Percentiles rank a stretch among this genome's conserved stretches.
phyloP scores from a whole-genome alignment of 1,140 invertebrate species.

The Archivesica marissinica region DNA sequence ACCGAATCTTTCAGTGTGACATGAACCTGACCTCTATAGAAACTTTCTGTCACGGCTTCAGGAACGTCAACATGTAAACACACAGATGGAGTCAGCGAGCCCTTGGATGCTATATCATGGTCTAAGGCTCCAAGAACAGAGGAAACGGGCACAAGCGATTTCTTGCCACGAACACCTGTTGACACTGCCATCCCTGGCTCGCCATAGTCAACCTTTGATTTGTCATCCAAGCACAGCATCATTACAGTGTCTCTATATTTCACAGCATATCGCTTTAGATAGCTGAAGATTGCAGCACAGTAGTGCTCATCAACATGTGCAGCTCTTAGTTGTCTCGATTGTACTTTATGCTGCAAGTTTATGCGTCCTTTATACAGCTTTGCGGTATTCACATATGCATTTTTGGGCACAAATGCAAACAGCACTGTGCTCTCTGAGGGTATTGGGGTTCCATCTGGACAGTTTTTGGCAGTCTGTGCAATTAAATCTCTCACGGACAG shows the following conservation, averaged over 20 bases:
- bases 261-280: slow-evolving; percentile 63
- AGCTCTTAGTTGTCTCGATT: slow-evolving; percentile 53
- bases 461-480: slow-evolving; percentile 33
- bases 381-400: slow-evolving; percentile 53
- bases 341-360: slow-evolving; percentile 59
- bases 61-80: not conserved
- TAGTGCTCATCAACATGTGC: slow-evolving; percentile 67
- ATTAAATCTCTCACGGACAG: slow-evolving; percentile 63
- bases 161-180: slow-evolving; percentile 63
- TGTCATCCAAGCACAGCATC: slow-evolving; percentile 67
- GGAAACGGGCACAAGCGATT: slow-evolving; percentile 47
- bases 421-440: slow-evolving; percentile 61
- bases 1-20: slow-evolving; percentile 61
- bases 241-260: slow-evolving; percentile 5
- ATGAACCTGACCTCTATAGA: slow-evolving; percentile 60
- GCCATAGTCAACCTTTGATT: slow-evolving; percentile 62
- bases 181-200: slow-evolving; percentile 64
- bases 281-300: slow-evolving; percentile 61
- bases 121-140: slow-evolving; percentile 37
- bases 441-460: slow-evolving; percentile 57
- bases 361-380: slow-evolving; percentile 59
- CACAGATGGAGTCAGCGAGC: slow-evolving; percentile 58
- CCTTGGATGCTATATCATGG: slow-evolving; percentile 62
- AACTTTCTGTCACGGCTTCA: slow-evolving; percentile 43
- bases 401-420: slow-evolving; percentile 65